Conservation (phyloP, 2,888 invertebrate species). For the Meliscaeva auricollis region DNA sequence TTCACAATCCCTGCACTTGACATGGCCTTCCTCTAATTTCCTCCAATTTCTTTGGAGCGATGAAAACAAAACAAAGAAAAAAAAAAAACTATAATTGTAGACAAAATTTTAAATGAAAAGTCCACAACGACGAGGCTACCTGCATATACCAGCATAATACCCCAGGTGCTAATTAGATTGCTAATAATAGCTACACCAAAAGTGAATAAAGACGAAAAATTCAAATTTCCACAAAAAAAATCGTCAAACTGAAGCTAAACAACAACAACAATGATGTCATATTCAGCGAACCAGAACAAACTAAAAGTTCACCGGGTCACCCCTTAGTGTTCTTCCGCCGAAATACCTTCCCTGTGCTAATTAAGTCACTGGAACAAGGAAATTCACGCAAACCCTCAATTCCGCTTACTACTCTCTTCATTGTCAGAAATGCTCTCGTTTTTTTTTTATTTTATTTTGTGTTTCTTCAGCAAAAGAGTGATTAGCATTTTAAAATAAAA, state of each 20-base stretch:
- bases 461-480: conserved; percentile 51
- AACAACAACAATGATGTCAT: conserved; percentile 59
- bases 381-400: conserved; percentile 54
- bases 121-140: neutral
- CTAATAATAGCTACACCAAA: conserved; percentile 30
- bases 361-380: conserved; percentile 71
- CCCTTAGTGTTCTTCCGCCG: conserved; percentile 39
- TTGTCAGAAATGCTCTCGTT: neutral
- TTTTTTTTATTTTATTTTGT: neutral
- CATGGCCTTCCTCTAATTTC: conserved; percentile 49
- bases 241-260: conserved; percentile 39
- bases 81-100: conserved; percentile 24
- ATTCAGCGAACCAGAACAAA: conserved; percentile 42
- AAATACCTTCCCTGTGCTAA: conserved; percentile 55
- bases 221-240: conserved; percentile 57
- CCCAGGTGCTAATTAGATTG: conserved; percentile 67
- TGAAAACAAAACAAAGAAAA: neutral
- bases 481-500: conserved; percentile 72
- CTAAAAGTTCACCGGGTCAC: conserved; percentile 62
- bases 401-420: neutral
- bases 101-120: conserved; percentile 47
- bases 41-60: conserved; percentile 23
- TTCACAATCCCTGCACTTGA: conserved; percentile 67
- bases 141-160: conserved; percentile 63
- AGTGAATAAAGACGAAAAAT: conserved; percentile 6